Evolutionary conservation across 2,797 vertebrate genomes (phyloP), one percentile per base, ranked within the genome.

Genomic region (Galago senegalensis): DNA sequence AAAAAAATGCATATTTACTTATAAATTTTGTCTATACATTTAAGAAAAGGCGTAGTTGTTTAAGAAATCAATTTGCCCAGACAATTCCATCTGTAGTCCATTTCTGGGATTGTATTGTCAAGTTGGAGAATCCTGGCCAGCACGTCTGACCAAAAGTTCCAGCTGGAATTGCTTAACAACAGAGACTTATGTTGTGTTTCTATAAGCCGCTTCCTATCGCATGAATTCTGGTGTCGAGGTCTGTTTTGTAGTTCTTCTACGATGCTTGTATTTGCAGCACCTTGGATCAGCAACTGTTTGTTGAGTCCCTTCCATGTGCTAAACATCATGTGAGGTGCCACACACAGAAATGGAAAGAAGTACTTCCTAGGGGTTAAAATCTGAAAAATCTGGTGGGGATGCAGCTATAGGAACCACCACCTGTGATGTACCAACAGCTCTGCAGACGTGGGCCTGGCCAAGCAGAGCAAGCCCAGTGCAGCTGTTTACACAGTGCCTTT

Each of bases 381-480:
- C 37, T 89, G 0, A 37, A 13, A n/a, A 69, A 3, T 65, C 34
- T 37, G 27, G 1, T 40, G 11, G 4, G n/a, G 49, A 29, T 70
- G 20, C 27, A 61, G 23, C 43, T 27, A 5, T 37, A 37, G 76
- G 21, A 70, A 43, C 20, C 1, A 14, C 8, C 18, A 14, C 21
- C 3, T 46, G 4, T 53, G 23, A 8, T 5, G 4, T 7, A 10
- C 17, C 37, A 10, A 61, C n/a, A 18, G 27, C 23, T 34, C 60
- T 31, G n/a, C 43, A 43, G 3, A 2, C 56, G 25, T 61, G 5
- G n/a, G 10, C 8, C 0, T 43, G 69, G 17, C 25, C 37, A 11
- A 17, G 43, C 31, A 46, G 56, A 73, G 13, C 9, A 0, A 61
- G 65, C 29, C 25, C 9, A 9, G 9, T 2, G 0, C 3, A 7